Conservation (phyloP, 2,113 vertebrate genomes). For the Lampris megalopsis region DNA sequence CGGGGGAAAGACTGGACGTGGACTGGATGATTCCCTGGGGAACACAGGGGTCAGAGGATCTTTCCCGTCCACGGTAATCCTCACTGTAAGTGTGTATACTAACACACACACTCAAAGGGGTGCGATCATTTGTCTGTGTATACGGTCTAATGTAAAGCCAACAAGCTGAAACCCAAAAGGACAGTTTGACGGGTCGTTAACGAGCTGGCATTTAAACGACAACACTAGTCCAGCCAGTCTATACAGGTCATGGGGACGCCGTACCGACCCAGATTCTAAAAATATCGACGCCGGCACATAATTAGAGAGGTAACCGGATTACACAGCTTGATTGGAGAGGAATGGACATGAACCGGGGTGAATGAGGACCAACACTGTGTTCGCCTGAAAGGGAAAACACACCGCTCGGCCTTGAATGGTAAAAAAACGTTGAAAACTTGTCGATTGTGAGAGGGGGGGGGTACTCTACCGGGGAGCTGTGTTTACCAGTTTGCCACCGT, state of each 20-base stretch:
- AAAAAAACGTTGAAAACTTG: too few species aligned
- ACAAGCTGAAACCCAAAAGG: background rate
- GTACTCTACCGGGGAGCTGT: too few species aligned
- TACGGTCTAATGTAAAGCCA: background rate
- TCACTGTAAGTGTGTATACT: too few species aligned
- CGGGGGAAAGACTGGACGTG: too few species aligned
- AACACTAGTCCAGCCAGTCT: constrained; percentile 31
- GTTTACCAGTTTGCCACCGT: too few species aligned
- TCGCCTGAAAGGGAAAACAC: constrained; percentile 39
- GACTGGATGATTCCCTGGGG: too few species aligned
- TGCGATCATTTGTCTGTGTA: too few species aligned
- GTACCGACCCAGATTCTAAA: constrained; percentile 68
- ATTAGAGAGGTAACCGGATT: constrained; percentile 74
- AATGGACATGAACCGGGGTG: constrained; percentile 41
- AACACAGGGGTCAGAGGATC: too few species aligned
- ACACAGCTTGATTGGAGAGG: constrained; percentile 63
- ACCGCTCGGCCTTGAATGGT: background rate
- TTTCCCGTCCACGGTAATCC: too few species aligned
- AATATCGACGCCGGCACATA: constrained; percentile 64
- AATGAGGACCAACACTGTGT: constrained; percentile 43
- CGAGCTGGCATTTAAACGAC: background rate
- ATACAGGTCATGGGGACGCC: constrained; percentile 55
- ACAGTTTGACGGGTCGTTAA: background rate
- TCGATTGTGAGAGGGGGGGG: too few species aligned
- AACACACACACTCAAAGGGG: too few species aligned